These are phyloP conservation scores for Drosophila orena DNA, from an alignment of 1,140 invertebrate genomes.

Conservation along the genomic window DNA sequence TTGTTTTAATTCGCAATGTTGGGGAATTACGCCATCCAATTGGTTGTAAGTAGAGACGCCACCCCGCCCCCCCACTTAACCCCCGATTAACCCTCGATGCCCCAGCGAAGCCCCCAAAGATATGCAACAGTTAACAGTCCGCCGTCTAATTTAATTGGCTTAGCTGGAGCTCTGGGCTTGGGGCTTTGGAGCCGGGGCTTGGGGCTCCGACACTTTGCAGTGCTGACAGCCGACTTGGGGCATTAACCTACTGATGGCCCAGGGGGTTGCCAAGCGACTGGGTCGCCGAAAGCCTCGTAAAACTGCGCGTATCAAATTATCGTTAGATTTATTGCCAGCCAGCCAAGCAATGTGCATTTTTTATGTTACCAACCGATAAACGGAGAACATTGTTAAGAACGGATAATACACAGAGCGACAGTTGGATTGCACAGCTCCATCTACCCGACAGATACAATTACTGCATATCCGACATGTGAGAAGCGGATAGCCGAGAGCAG, in stretches of 20 bases:
- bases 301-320: slow-evolving; percentile 56
- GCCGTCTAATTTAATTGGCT: slow-evolving; percentile 55
- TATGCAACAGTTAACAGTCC: slow-evolving; percentile 53
- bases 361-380: slow-evolving; percentile 1
- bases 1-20: background rate
- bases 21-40: background rate
- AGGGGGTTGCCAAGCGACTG: background rate
- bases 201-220: slow-evolving; percentile 18
- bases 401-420: background rate
- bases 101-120: slow-evolving; percentile 28
- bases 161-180: slow-evolving; percentile 39
- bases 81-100: background rate
- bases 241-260: slow-evolving; percentile 29
- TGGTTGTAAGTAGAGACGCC: background rate
- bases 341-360: slow-evolving; percentile 14
- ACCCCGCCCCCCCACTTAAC: background rate
- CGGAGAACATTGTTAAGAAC: background rate
- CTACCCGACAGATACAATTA: background rate
- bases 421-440: slow-evolving; percentile 6
- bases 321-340: slow-evolving; percentile 56
- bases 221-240: slow-evolving; percentile 10
- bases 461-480: background rate
- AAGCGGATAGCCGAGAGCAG: background rate
- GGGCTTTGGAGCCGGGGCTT: slow-evolving; percentile 11
- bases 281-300: slow-evolving; percentile 40